Evolutionary conservation across 2,888 invertebrate species (phyloP).

Genomic region (Encarsia formosa): DNA sequence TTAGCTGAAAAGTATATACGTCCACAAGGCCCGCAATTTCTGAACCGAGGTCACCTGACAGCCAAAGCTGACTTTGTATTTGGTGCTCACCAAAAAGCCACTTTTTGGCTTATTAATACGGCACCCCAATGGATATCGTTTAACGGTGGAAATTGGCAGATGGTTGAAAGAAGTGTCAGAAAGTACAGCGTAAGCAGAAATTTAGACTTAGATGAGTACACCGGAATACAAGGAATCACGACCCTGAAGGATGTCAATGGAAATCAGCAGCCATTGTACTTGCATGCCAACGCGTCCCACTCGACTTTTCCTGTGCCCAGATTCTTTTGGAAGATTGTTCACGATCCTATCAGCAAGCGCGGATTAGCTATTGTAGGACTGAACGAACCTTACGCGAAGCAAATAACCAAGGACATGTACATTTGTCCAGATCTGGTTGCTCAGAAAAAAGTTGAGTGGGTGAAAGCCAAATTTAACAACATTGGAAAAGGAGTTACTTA

Average conservation of each 20-base stretch:
- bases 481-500: constrained; percentile 59
- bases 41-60: constrained; percentile 61
- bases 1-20: constrained; percentile 54
- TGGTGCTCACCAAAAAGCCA: constrained; percentile 57
- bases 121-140: constrained; percentile 67
- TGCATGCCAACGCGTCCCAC: constrained; percentile 48
- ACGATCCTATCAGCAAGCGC: constrained; percentile 39
- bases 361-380: constrained; percentile 50
- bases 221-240: constrained; percentile 59
- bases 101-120: constrained; percentile 63
- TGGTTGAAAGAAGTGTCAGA: constrained; percentile 53
- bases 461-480: constrained; percentile 56
- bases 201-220: constrained; percentile 54
- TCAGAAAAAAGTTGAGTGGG: constrained; percentile 49
- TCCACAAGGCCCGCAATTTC: constrained; percentile 42
- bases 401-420: constrained; percentile 31
- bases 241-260: constrained; percentile 56
- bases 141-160: constrained; percentile 59
- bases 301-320: constrained; percentile 46
- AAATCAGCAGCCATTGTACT: constrained; percentile 50
- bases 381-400: constrained; percentile 50
- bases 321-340: constrained; percentile 53
- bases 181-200: constrained; percentile 47
- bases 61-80: constrained; percentile 64
- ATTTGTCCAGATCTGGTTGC: constrained; percentile 55